Conservation (phyloP, 2,888 invertebrate genomes). For the Noctuana brunneofusca region DNA sequence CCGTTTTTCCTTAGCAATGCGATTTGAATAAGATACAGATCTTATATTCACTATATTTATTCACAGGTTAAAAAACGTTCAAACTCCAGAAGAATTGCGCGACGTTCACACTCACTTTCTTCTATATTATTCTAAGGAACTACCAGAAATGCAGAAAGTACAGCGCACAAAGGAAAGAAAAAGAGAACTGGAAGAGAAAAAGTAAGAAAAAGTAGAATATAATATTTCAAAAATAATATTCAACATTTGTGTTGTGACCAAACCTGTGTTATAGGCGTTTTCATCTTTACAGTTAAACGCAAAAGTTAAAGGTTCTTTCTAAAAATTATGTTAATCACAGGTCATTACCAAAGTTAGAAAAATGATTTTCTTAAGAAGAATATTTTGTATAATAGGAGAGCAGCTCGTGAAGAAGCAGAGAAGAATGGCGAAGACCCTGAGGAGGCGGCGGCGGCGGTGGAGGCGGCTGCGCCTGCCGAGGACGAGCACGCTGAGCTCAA, state of each 20-base stretch:
- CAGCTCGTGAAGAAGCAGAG: constrained; percentile 76
- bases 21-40: too few species aligned
- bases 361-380: too few species aligned
- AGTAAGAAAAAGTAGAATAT: constrained; percentile 51
- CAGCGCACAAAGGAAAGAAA: constrained; percentile 86
- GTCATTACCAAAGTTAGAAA: too few species aligned
- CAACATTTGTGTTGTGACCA: too few species aligned
- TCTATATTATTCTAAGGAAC: constrained; percentile 93
- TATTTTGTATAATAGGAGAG: constrained; percentile 47
- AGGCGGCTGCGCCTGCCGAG: constrained; percentile 79
- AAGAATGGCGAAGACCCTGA: constrained; percentile 86
- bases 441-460: constrained; percentile 83
- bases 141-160: constrained; percentile 91
- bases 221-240: not conserved
- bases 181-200: constrained; percentile 81
- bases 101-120: constrained; percentile 97
- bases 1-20: too few species aligned
- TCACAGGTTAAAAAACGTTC: constrained; percentile 85
- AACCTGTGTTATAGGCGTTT: too few species aligned
- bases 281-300: too few species aligned
- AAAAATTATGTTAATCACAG: too few species aligned
- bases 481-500: constrained; percentile 87
- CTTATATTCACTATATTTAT: too few species aligned
- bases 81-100: constrained; percentile 94
- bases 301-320: too few species aligned